Evolutionary conservation across 1,140 invertebrate species (phyloP), one percentile per base, ranked within the genome.

Genomic region (Patella vulgata): DNA sequence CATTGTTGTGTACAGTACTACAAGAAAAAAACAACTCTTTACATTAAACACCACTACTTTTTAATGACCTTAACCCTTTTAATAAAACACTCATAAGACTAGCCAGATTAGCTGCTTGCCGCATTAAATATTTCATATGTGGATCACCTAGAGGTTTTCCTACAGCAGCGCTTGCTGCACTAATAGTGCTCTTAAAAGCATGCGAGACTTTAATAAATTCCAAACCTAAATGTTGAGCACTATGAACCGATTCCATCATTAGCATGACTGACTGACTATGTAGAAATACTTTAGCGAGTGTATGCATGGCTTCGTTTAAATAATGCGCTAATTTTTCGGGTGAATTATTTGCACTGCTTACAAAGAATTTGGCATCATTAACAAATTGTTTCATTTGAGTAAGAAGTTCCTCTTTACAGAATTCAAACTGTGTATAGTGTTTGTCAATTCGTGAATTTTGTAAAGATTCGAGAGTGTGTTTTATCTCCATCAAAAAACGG

Each of bases 301-400:
- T 77, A 51, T 82, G 79, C 65, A 81, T 76, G 56, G 78, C 77
- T 0, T 31, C 58, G 54, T 77, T 63, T 25, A 83, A 62, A 46
- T 77, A 90, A 27, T 88, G 85, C 4, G 88, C 82, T 21, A 90
- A 84, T 63, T 86, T 86, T 3, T 86, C 86, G 53, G 83, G 77
- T 11, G 82, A 79, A 56, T 90, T 75, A 25, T 90, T 92, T 75
- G 92, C 89, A 48, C 90, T 89, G 47, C 92, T 91, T 14, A 95
- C 93, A 63, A 96, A 86, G 40, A 91, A 85, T 68, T 95, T 93
- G 9, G 92, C 93, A 28, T 92, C 90, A 0, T 91, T 92, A 39
- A 95, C 92, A 71, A 95, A 88, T 11, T 91, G 89, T 52, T 93
- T 86, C 0, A 92, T 91, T 79, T 93, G 91, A 31, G 88, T 86